Base-by-base conservation (phyloP, 2,113 vertebrate genomes). In the Grammomys surdaster region DNA sequence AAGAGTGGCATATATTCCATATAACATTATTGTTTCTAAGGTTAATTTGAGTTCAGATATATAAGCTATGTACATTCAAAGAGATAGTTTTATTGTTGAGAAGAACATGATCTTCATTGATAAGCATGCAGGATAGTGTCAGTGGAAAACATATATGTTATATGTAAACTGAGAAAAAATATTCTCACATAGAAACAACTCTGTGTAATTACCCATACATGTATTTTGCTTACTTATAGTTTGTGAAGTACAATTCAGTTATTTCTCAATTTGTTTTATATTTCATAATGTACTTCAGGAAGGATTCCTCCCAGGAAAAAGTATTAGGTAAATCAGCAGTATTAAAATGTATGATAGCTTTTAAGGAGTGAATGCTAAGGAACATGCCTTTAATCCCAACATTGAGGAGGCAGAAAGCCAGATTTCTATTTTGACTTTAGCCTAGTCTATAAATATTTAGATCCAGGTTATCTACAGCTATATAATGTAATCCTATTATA, bases 221-320 rank as follows among this genome's bases (percentile, higher is more conserved):
- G 11, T 14, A 72, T n/a, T 88, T 56, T 40, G 11, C 33, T 54
- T 88, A 58, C 28, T 33, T n/a, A 82, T 82, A 65, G 63, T 77
- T 4, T 43, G 54, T 26, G 31, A 20, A 7, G 5, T 77, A 28
- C 22, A 63, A 20, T 31, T 88, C 54, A 72, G 17, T 22, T 33
- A 90, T 70, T 72, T 82, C 16, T 48, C 16, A 12, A 58, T 26
- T 65, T 54, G 40, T 2, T 36, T 88, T 90, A 48, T 86, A 2
- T 67, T 81, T 72, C 13, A 33, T 86, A 67, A 92, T 92, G 33
- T 81, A 70, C 65, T 87, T 95, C 46, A 82, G 0, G 22, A 92
- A 70, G 3, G 2, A 54, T 1, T 56, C 0, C 33, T 73, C 58
- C 54, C 11, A 67, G 51, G 17, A 28, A 31, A 88, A 78, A 65